Evolutionary conservation across 2,888 invertebrate genomes (phyloP), one percentile per base, ranked within the genome.

Genomic region (Macrophya alboannulata): DNA sequence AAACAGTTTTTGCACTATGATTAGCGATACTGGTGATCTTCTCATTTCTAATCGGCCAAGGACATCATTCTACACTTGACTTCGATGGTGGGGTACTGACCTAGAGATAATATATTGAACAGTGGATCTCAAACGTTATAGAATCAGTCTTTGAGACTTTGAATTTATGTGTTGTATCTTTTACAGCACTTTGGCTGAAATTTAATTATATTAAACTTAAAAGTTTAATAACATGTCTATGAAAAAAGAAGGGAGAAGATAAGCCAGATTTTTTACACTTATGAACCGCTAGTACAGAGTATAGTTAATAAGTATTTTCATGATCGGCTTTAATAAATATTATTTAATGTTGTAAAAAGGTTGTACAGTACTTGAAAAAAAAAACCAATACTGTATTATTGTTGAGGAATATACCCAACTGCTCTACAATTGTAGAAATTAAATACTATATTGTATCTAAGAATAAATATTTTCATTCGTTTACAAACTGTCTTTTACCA

Each of bases 11-110:
- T 21, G 51, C 37, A 45, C 48, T 79, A 15, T 10, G 17, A 72
- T 8, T 84, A 72, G 31, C 4, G 62, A 43, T 40, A 62, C 40
- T 81, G 62, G 62, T 15, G 81, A 21, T 62, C 21, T 81, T 45
- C 40, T 17, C 59, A 81, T 81, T 25, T 31, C 77, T 77, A 37
- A 55, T 77, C 37, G 5, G 21, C 15, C 43, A 62, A 62, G 62
- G 81, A 59, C 59, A 81, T 43, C 43, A 81, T 59, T 81, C 15
- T 77, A 51, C 37, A 59, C 81, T 81, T 81, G 81, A 81, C 62
- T 62, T 62, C 43, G 59, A 77, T 43, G 45, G 77, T 77, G 51
- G 77, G 77, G 55, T 51, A 55, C 9, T 55, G 51, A 77, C 77
- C 77, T n/a, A n/a, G n/a, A 81, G 59, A 62, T 81, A 62, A n/a